These are phyloP conservation scores for Sturnus vulgaris DNA, from an alignment of 2,113 vertebrate genomes.

Conservation along the genomic window DNA sequence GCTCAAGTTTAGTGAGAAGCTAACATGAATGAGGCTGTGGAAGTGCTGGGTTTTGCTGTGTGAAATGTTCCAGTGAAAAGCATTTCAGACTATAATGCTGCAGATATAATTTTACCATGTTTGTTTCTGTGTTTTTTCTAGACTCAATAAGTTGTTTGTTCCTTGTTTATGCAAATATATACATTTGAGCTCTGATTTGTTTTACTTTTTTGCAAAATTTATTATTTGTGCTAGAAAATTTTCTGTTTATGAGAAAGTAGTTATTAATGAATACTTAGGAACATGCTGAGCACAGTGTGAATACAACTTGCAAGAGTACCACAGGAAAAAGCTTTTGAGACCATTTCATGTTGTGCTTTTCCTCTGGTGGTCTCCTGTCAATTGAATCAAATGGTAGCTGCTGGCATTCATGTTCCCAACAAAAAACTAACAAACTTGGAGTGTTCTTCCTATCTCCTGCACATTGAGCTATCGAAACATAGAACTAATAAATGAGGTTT, in stretches of 20 bases:
- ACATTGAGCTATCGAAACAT: background rate
- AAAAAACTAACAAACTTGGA: background rate
- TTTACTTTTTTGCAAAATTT: background rate
- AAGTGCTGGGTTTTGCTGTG: background rate
- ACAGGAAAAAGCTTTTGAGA: background rate
- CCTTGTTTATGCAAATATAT: background rate
- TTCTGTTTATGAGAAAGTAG: background rate
- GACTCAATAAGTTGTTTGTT: background rate
- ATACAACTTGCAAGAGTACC: background rate
- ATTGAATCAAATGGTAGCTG: background rate
- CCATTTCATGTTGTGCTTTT: background rate
- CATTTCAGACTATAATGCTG: background rate
- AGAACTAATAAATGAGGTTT: background rate
- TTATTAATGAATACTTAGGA: background rate
- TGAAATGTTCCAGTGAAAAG: background rate
- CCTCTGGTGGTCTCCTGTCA: background rate
- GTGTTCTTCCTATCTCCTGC: background rate
- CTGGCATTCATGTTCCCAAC: background rate
- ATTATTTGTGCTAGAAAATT: background rate
- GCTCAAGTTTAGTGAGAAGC: background rate
- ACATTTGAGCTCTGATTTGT: background rate
- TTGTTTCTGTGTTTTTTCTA: background rate
- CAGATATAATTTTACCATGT: background rate
- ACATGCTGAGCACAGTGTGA: background rate
- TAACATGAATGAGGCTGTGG: background rate